phyloP scores from a whole-genome alignment of 2,888 invertebrate genomes.

The Alviniconcha strummeri region DNA sequence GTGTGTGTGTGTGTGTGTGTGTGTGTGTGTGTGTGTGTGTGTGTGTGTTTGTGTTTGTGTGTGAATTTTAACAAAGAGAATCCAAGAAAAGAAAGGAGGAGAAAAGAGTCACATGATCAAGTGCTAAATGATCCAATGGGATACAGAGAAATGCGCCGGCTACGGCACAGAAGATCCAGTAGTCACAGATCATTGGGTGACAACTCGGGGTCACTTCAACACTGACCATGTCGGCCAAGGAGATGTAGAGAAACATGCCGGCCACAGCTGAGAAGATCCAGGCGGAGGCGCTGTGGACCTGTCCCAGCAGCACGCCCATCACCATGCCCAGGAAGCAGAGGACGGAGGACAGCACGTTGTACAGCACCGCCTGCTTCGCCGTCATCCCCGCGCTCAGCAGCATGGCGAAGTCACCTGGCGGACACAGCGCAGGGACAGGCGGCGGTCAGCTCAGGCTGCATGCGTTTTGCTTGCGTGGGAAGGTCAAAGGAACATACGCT shows the following conservation, averaged over 20 bases:
- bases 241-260: conserved; percentile 96
- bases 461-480: too few species aligned
- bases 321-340: conserved; percentile 92
- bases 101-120: conserved; percentile 27
- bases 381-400: conserved; percentile 95
- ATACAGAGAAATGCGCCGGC: conserved; percentile 97
- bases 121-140: conserved; percentile 93
- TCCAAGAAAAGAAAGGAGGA: not conserved
- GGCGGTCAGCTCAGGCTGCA: not conserved
- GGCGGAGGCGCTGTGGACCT: conserved; percentile 85
- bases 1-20: too few species aligned
- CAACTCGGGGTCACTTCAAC: not conserved
- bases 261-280: conserved; percentile 97
- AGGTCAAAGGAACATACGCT: too few species aligned
- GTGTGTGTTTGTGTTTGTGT: too few species aligned
- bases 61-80: not conserved
- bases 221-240: conserved; percentile 92
- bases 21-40: too few species aligned
- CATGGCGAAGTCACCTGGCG: conserved; percentile 92
- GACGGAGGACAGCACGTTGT: conserved; percentile 90
- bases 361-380: conserved; percentile 90
- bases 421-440: not conserved
- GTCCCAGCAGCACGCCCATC: conserved; percentile 88
- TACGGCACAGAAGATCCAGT: conserved; percentile 93
- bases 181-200: not conserved